These are phyloP conservation scores for Chrysopa pallens DNA, from an alignment of 1,140 invertebrate genomes.

Conservation along the genomic window DNA sequence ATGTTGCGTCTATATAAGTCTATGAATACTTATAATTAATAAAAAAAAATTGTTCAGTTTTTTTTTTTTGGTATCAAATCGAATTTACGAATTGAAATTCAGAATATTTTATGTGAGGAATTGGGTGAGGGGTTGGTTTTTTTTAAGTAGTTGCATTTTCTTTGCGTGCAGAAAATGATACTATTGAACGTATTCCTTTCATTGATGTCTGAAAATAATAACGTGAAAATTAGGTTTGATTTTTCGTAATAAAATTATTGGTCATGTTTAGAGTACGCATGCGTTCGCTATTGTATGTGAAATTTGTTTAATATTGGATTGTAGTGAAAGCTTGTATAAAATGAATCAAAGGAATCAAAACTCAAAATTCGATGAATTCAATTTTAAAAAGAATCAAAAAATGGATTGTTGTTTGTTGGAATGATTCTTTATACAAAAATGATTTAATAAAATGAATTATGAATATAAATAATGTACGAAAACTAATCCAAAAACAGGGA, in stretches of 20 bases:
- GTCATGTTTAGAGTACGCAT: too few relatives aligned
- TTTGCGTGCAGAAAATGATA: constrained; percentile 59
- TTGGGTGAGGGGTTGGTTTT: too few relatives aligned
- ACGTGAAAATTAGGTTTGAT: not conserved
- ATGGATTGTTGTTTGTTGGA: not conserved
- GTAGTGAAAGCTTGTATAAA: too few relatives aligned
- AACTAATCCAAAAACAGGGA: not conserved
- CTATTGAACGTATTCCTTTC: constrained; percentile 71
- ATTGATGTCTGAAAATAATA: constrained; percentile 56
- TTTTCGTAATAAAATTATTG: not conserved
- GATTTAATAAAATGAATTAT: too few relatives aligned
- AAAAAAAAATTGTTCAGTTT: too few relatives aligned
- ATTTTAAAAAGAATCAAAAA: not conserved
- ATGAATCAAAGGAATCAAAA: constrained; percentile 4
- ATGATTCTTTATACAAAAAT: not conserved
- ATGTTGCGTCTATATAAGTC: too few relatives aligned
- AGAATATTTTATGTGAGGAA: too few relatives aligned
- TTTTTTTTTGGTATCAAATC: too few relatives aligned
- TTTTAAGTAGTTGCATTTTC: constrained; percentile 29
- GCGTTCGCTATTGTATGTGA: too few relatives aligned
- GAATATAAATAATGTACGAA: not conserved
- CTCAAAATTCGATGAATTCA: constrained; percentile 1
- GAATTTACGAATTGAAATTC: too few relatives aligned
- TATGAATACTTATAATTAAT: too few relatives aligned
- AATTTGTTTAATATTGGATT: too few relatives aligned